Conservation (phyloP, 1,140 invertebrate species). For the Heterodera schachtii region DNA sequence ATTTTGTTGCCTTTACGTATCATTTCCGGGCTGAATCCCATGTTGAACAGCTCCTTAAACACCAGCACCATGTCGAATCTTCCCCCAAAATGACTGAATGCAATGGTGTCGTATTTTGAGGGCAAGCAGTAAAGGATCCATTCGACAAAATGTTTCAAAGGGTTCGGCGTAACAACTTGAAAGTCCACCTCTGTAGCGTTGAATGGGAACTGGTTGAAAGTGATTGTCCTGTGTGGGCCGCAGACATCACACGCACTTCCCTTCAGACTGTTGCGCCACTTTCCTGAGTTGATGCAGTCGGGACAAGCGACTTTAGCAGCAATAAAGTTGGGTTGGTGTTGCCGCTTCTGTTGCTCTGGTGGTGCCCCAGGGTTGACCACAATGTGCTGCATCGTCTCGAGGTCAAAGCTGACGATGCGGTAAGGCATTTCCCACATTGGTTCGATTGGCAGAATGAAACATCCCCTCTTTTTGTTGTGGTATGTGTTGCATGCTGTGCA, state of each 20-base stretch:
- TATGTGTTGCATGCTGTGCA: too few species aligned
- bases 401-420: too few species aligned
- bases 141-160: background rate
- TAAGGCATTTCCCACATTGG: too few species aligned
- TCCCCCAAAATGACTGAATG: background rate
- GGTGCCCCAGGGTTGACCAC: too few species aligned
- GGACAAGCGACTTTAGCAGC: too few species aligned
- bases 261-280: background rate
- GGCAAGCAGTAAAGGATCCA: background rate
- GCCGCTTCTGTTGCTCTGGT: too few species aligned
- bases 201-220: background rate
- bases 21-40: background rate
- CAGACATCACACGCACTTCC: background rate
- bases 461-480: too few species aligned
- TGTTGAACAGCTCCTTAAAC: background rate
- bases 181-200: background rate
- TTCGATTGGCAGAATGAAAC: too few species aligned
- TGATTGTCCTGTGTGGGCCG: constrained; percentile 7
- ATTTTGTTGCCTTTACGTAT: constrained; percentile 14
- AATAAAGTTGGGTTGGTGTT: background rate
- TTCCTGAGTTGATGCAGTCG: background rate
- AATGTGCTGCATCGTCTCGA: too few species aligned
- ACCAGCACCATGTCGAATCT: background rate
- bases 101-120: background rate
- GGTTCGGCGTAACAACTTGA: background rate